These are phyloP conservation scores for Neodontobutis hainanensis DNA, from an alignment of 2,113 vertebrate species.

Conservation along the genomic window DNA sequence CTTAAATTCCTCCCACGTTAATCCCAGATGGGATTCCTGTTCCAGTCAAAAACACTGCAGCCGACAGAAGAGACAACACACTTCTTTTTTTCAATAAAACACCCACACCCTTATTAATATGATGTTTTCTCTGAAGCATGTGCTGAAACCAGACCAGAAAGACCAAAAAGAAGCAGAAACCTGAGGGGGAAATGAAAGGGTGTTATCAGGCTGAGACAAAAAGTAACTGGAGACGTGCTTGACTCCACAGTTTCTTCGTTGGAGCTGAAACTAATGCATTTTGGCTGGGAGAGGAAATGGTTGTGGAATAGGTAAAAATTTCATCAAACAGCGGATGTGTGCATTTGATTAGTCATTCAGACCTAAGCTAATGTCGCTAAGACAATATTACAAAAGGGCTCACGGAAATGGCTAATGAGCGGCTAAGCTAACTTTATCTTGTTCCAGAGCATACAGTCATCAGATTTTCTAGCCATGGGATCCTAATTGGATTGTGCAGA, in stretches of 20 bases:
- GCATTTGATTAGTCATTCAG: conserved; percentile 70
- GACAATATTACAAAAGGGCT: conserved; percentile 73
- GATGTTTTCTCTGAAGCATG: conserved; percentile 31
- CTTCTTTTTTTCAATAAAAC: conserved; percentile 4
- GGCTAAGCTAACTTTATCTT: conserved; percentile 66
- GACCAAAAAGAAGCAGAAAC: conserved; percentile 21
- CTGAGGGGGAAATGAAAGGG: conserved; percentile 10
- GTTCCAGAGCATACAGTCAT: conserved; percentile 62
- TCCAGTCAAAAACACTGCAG: conserved; percentile 63
- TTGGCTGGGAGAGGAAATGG: conserved; percentile 59
- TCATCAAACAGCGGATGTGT: conserved; percentile 75
- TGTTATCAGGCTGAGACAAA: conserved; percentile 50
- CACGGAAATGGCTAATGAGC: conserved; percentile 70
- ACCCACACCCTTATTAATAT: conserved; percentile 13
- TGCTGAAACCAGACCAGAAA: background rate
- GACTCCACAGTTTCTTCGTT: conserved; percentile 41
- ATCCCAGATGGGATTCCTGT: conserved; percentile 69
- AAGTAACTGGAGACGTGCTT: conserved; percentile 37
- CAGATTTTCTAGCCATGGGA: conserved; percentile 45
- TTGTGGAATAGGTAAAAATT: conserved; percentile 67
- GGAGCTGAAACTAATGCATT: conserved; percentile 63
- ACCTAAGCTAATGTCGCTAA: conserved; percentile 68
- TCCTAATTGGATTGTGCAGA: conserved; percentile 71
- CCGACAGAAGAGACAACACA: conserved; percentile 33
- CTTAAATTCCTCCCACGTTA: conserved; percentile 37